These are phyloP conservation scores for Catamblyrhynchus diadema DNA, from an alignment of 2,797 vertebrate species.

Conservation along the genomic window DNA sequence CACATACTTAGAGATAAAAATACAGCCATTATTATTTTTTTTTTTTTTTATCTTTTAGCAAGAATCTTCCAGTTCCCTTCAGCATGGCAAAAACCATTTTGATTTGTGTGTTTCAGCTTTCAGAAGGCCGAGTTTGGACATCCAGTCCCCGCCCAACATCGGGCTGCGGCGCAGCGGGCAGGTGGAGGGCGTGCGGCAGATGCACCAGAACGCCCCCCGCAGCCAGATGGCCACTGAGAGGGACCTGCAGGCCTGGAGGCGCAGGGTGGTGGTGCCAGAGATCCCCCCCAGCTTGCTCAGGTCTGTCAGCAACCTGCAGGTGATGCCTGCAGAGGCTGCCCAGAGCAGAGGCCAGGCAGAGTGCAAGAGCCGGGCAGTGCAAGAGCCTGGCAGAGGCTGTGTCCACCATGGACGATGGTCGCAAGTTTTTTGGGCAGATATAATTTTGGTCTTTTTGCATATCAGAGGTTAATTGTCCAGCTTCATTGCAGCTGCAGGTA, in stretches of 20 bases:
- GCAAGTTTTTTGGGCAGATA: no score
- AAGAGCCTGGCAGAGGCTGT: no score
- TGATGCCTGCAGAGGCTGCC: not conserved
- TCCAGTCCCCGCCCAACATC: conserved; percentile 92
- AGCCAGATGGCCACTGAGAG: conserved; percentile 95
- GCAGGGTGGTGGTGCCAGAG: conserved; percentile 93
- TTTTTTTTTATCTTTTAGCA: not conserved
- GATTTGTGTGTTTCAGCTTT: conserved; percentile 74
- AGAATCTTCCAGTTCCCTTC: not conserved
- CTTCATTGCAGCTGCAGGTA: no score
- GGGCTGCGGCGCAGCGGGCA: conserved; percentile 93
- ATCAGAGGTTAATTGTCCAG: no score
- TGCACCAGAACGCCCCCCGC: conserved; percentile 94
- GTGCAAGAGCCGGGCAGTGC: not conserved
- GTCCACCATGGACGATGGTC: no score
- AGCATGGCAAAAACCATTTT: rapidly evolving
- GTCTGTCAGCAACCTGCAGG: conserved; percentile 65
- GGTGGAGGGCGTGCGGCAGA: conserved; percentile 94
- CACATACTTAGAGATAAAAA: not conserved
- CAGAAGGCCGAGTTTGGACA: conserved; percentile 85
- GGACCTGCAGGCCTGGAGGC: conserved; percentile 93
- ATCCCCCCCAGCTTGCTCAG: conserved; percentile 81
- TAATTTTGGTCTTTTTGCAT: no score
- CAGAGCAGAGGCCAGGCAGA: not conserved
- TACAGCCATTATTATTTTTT: rapidly evolving